Evolutionary conservation across 2,888 invertebrate species (phyloP).

Genomic region (Chrysotoxum bicinctum): DNA sequence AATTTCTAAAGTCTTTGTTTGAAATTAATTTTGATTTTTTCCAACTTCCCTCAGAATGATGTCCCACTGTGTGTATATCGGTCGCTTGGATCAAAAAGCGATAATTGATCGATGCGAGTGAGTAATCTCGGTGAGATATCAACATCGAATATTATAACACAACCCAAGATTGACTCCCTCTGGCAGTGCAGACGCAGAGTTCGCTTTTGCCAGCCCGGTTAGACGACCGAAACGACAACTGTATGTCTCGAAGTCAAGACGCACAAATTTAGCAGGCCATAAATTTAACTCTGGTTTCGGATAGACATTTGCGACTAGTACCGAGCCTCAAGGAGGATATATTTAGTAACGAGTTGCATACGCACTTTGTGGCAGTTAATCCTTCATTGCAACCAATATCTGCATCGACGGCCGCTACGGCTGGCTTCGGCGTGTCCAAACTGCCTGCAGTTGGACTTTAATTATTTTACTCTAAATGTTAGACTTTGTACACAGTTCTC

Average conservation of each 20-base stretch:
- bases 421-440: neutral
- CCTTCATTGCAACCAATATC: constrained; percentile 27
- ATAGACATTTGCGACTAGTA: neutral
- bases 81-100: constrained; percentile 63
- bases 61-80: neutral
- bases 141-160: constrained; percentile 53
- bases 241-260: constrained; percentile 38
- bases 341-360: constrained; percentile 12
- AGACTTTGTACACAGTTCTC: neutral
- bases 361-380: constrained; percentile 61
- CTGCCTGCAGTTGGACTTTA: constrained; percentile 55
- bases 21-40: neutral
- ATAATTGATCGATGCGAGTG: constrained; percentile 70
- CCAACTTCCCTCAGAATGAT: neutral
- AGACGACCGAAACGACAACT: constrained; percentile 8
- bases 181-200: constrained; percentile 2
- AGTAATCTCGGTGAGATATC: constrained; percentile 70
- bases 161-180: constrained; percentile 57
- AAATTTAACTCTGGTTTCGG: constrained; percentile 43
- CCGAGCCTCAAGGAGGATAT: constrained; percentile 13
- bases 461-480: constrained; percentile 62
- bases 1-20: too few relatives aligned
- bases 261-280: constrained; percentile 58
- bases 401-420: neutral
- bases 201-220: neutral